Percentiles rank a stretch among this genome's conserved stretches.
phyloP scores from a whole-genome alignment of 2,888 invertebrate genomes.

The Patella caerulea region DNA sequence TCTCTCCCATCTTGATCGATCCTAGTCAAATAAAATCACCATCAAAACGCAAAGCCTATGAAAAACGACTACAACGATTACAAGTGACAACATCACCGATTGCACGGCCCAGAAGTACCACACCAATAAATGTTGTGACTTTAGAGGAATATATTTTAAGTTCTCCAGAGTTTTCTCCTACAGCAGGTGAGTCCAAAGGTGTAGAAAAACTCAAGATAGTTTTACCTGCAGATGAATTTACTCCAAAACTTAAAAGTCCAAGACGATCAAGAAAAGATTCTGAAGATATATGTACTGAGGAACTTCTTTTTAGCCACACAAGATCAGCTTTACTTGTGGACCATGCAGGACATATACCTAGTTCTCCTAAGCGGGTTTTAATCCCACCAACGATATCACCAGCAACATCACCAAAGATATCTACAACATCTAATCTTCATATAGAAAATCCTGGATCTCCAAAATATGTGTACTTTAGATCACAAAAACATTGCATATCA shows the following conservation, averaged over 20 bases:
- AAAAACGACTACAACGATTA: slow-evolving; percentile 57
- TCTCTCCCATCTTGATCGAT: slow-evolving; percentile 44
- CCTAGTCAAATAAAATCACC: slow-evolving; percentile 54
- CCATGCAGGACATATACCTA: slow-evolving; percentile 46
- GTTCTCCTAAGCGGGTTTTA: slow-evolving; percentile 58
- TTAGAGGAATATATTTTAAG: slow-evolving; percentile 62
- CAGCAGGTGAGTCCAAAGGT: slow-evolving; percentile 31
- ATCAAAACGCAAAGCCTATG: slow-evolving; percentile 63
- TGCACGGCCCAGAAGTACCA: slow-evolving; percentile 61
- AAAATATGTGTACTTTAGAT: slow-evolving; percentile 33
- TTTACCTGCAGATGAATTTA: slow-evolving; percentile 58
- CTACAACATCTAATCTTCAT: slow-evolving; percentile 28
- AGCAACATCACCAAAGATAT: slow-evolving; percentile 47
- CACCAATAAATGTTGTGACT: slow-evolving; percentile 62
- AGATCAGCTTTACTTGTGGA: slow-evolving; percentile 59
- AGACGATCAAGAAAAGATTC: slow-evolving; percentile 38
- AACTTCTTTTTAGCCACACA: slow-evolving; percentile 60
- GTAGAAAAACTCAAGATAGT: slow-evolving; percentile 62
- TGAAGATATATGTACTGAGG: slow-evolving; percentile 58
- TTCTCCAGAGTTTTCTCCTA: slow-evolving; percentile 55
- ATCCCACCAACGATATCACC: slow-evolving; percentile 63
- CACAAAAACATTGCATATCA: slow-evolving; percentile 18
- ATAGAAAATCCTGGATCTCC: slow-evolving; percentile 18
- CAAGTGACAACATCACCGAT: slow-evolving; percentile 63
- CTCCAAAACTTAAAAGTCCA: slow-evolving; percentile 48